These are phyloP conservation scores for Philopedon plagiatum DNA, from an alignment of 2,888 invertebrate genomes.

Conservation along the genomic window DNA sequence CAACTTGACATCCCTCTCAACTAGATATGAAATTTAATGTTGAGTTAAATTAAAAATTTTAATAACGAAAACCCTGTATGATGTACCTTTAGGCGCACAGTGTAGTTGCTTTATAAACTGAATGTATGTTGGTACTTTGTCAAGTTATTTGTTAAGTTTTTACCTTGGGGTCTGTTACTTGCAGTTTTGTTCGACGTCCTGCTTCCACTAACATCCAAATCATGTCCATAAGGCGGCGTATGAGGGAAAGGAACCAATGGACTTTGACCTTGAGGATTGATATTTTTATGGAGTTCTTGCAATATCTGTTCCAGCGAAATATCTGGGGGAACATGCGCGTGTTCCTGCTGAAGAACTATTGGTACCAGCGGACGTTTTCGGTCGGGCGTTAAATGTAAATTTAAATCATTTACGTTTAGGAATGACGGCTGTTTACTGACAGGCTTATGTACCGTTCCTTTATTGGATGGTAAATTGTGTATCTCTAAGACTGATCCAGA, in stretches of 20 bases:
- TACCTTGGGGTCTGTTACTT: conserved; percentile 27
- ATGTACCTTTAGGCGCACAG: too few species aligned
- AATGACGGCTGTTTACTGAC: conserved; percentile 20
- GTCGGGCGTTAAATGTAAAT: conserved; percentile 39
- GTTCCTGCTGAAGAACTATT: not conserved
- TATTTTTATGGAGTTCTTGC: conserved; percentile 64
- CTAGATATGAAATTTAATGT: too few species aligned
- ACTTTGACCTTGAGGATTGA: conserved; percentile 52
- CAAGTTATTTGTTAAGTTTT: conserved; percentile 14
- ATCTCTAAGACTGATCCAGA: conserved; percentile 67
- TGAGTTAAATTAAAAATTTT: too few species aligned
- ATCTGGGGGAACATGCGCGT: conserved; percentile 55
- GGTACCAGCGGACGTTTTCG: conserved; percentile 58
- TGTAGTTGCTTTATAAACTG: too few species aligned
- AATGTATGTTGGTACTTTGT: not conserved
- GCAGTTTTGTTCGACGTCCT: conserved; percentile 27
- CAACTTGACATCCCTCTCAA: too few species aligned
- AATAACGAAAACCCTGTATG: too few species aligned
- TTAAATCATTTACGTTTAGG: not conserved
- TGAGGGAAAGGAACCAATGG: conserved; percentile 45
- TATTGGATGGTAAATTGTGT: conserved; percentile 54
- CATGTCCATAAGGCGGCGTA: conserved; percentile 38
- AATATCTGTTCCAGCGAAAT: conserved; percentile 64
- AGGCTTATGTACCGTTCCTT: conserved; percentile 44
- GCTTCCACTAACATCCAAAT: conserved; percentile 23